phyloP scores from a whole-genome alignment of 2,113 vertebrate species.

The Tachysurus fulvidraco region DNA sequence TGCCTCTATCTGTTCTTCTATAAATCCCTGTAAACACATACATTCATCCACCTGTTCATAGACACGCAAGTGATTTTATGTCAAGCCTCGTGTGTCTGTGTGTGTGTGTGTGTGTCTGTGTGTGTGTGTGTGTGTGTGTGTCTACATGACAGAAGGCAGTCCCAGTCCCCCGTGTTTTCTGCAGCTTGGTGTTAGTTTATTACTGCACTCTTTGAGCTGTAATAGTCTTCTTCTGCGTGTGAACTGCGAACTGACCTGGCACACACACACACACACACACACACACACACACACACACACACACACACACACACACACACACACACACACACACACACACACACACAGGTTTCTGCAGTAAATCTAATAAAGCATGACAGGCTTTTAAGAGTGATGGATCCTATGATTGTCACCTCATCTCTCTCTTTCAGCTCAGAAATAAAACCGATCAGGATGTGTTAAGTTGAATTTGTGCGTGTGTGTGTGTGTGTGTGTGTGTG shows the following conservation, averaged over 20 bases:
- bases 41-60: neutral
- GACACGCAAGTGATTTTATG: neutral
- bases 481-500: neutral
- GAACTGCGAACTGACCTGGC: neutral
- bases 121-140: neutral
- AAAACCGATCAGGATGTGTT: neutral
- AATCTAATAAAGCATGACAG: slow-evolving; percentile 16
- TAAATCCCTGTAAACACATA: neutral
- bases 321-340: slow-evolving; percentile 15
- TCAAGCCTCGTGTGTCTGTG: neutral
- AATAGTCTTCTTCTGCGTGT: neutral
- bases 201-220: slow-evolving; percentile 1
- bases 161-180: neutral
- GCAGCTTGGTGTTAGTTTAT: neutral
- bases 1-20: too few relatives aligned
- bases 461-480: neutral
- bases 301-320: slow-evolving; percentile 26
- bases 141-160: neutral
- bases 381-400: slow-evolving; percentile 27
- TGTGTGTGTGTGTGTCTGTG: neutral
- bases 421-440: neutral
- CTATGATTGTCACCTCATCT: neutral
- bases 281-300: slow-evolving; percentile 3
- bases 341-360: slow-evolving; percentile 20
- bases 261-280: neutral